Evolutionary conservation across 2,888 invertebrate species (phyloP).

Genomic region (Vanessa cardui): DNA sequence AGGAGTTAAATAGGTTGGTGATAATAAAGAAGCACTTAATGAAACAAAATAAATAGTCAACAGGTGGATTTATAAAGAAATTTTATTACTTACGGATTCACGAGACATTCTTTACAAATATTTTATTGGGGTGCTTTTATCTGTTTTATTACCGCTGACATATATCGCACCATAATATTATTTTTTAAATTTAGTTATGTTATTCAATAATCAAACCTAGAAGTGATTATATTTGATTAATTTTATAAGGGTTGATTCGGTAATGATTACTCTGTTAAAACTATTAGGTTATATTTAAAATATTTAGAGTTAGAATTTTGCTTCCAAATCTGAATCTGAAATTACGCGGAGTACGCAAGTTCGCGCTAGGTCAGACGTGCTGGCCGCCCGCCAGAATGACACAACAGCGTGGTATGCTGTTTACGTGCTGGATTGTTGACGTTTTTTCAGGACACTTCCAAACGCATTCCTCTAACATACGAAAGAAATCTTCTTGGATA

Average conservation of each 20-base stretch:
- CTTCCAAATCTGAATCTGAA: slow-evolving; percentile 40
- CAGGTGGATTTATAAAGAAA: slow-evolving; percentile 11
- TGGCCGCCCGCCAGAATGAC: slow-evolving; percentile 72
- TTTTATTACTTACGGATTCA: slow-evolving; percentile 1
- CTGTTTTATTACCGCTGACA: background rate
- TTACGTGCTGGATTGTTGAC: slow-evolving; percentile 70
- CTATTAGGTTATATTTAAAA: background rate
- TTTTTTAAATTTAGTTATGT: too few species aligned
- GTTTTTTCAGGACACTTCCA: slow-evolving; percentile 43
- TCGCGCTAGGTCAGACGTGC: slow-evolving; percentile 68
- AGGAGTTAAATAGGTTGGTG: slow-evolving; percentile 73
- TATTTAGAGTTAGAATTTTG: slow-evolving; percentile 22
- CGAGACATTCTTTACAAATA: background rate
- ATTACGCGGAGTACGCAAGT: slow-evolving; percentile 50
- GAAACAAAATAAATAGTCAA: slow-evolving; percentile 8
- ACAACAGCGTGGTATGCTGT: slow-evolving; percentile 73
- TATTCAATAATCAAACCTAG: too few species aligned
- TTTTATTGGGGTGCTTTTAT: background rate
- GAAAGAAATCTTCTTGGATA: background rate
- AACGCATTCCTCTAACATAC: slow-evolving; percentile 21
- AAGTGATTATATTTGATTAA: too few species aligned
- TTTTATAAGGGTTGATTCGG: too few species aligned
- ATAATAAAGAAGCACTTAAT: background rate
- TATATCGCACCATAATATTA: too few species aligned
- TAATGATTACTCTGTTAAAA: background rate